phyloP scores from a whole-genome alignment of 2,797 vertebrate genomes.

The Hyperoplus immaculatus region DNA sequence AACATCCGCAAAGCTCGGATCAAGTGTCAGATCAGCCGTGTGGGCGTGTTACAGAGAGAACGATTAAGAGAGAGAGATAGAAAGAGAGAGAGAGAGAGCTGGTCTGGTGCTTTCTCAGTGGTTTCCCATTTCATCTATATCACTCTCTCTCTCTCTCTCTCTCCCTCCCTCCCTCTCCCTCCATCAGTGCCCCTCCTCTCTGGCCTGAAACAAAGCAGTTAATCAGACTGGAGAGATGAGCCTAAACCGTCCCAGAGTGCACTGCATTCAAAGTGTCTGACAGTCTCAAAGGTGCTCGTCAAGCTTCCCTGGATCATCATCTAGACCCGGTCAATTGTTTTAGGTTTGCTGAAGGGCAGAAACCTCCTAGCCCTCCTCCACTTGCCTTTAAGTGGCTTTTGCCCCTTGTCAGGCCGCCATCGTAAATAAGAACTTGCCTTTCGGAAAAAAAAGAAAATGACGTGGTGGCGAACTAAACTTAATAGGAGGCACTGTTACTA shows the following conservation, averaged over 20 bases:
- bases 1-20: constrained; percentile 57
- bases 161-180: constrained; percentile 30
- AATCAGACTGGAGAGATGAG: constrained; percentile 19
- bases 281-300: constrained; percentile 2
- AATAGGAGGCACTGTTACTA: neutral
- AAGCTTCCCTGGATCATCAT: constrained; percentile 7
- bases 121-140: constrained; percentile 62
- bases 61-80: constrained; percentile 28
- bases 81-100: constrained; percentile 9
- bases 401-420: too few species aligned
- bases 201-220: constrained; percentile 22
- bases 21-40: constrained; percentile 58
- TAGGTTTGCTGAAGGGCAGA: too few species aligned
- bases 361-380: too few species aligned
- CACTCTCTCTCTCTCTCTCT: constrained; percentile 6
- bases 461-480: neutral
- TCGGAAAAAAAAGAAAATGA: neutral
- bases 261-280: neutral
- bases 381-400: too few species aligned
- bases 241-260: constrained; percentile 5
- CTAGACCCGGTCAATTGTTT: neutral
- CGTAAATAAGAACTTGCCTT: too few species aligned
- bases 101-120: constrained; percentile 55
- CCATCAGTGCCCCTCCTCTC: constrained; percentile 25
- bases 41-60: constrained; percentile 58